Percentiles rank a stretch among this genome's conserved stretches.
phyloP scores from a whole-genome alignment of 2,113 vertebrate genomes.

The Planiliza haematocheilus region DNA sequence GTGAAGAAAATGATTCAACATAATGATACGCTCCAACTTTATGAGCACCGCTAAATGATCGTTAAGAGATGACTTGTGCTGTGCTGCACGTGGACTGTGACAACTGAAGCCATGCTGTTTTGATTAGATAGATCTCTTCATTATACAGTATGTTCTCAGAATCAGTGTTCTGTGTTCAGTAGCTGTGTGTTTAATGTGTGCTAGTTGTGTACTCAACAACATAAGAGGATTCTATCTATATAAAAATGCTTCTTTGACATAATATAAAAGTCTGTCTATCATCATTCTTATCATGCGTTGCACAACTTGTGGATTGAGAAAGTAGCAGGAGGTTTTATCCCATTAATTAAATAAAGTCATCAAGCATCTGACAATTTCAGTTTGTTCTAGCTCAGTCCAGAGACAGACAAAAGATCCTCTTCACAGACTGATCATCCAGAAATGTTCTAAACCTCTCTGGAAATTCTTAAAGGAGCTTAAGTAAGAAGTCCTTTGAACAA shows the following conservation, averaged over 20 bases:
- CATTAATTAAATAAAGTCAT: neutral
- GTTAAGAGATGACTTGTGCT: slow-evolving; percentile 41
- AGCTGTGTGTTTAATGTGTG: too few relatives aligned
- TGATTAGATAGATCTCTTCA: slow-evolving; percentile 67
- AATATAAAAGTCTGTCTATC: too few relatives aligned
- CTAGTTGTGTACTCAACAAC: too few relatives aligned
- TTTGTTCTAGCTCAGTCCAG: slow-evolving; percentile 44
- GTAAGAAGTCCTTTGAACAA: slow-evolving; percentile 70
- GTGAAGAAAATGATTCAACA: too few relatives aligned
- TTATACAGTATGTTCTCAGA: slow-evolving; percentile 30
- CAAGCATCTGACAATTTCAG: neutral
- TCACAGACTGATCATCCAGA: slow-evolving; percentile 50
- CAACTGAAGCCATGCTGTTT: slow-evolving; percentile 70
- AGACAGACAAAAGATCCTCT: slow-evolving; percentile 50
- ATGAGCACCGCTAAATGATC: slow-evolving; percentile 43
- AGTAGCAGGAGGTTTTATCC: neutral
- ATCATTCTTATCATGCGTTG: neutral
- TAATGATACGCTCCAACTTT: neutral
- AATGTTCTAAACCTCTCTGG: slow-evolving; percentile 63
- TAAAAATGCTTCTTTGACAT: neutral
- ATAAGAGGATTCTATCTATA: too few relatives aligned
- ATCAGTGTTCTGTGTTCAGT: too few relatives aligned
- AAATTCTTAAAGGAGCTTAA: slow-evolving; percentile 74
- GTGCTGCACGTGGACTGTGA: slow-evolving; percentile 46
- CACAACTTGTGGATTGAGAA: neutral